These are phyloP conservation scores for Dinomys branickii DNA, from an alignment of 2,113 vertebrate species.

Conservation along the genomic window DNA sequence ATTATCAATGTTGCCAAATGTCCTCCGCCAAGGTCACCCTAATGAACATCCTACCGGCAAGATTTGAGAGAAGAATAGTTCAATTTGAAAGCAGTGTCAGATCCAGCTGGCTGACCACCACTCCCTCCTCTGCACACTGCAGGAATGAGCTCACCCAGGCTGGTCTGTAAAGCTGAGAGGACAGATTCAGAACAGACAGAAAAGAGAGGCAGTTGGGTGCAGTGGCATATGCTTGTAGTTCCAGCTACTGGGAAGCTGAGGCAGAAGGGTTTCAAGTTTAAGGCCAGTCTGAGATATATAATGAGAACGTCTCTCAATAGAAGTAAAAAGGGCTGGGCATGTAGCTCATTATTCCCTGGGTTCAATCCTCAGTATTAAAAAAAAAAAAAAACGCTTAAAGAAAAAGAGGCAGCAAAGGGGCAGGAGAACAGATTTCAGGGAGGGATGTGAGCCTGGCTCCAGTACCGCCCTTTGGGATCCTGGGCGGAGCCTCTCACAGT, in stretches of 20 bases:
- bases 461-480: neutral
- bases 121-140: neutral
- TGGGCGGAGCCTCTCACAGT: neutral
- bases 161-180: neutral
- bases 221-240: neutral
- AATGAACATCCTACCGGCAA: neutral
- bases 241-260: neutral
- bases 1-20: neutral
- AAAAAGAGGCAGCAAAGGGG: neutral
- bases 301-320: neutral
- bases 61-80: neutral
- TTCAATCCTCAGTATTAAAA: neutral
- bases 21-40: neutral
- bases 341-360: neutral
- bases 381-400: neutral
- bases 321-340: neutral
- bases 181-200: neutral
- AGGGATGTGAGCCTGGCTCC: neutral
- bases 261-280: neutral
- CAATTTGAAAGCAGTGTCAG: neutral
- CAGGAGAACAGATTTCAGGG: neutral
- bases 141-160: neutral
- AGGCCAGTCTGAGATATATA: neutral
- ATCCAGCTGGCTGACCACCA: rapidly evolving
- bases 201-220: neutral